Conservation (phyloP, 2,113 vertebrate genomes). For the Ceyx margarethae region DNA sequence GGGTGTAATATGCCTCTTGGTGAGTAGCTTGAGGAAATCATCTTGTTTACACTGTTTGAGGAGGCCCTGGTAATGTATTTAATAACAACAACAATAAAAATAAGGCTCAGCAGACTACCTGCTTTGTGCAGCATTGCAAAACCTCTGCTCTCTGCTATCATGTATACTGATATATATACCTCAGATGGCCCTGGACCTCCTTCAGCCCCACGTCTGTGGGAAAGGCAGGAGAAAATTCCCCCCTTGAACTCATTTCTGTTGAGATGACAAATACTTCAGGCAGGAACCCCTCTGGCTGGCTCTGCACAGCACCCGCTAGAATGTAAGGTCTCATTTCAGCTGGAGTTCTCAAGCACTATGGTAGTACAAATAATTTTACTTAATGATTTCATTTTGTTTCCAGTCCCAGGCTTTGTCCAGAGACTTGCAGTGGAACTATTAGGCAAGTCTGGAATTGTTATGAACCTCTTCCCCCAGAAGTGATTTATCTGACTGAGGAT, state of each 20-base stretch:
- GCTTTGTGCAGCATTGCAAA: not conserved
- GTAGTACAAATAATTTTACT: constrained; percentile 34
- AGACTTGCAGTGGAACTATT: constrained; percentile 3
- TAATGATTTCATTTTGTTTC: constrained; percentile 48
- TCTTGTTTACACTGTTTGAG: not conserved
- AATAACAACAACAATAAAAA: not conserved
- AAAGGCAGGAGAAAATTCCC: not conserved
- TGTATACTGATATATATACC: not conserved
- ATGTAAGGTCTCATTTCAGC: not conserved
- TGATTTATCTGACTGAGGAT: constrained; percentile 35
- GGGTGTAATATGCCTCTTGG: not conserved
- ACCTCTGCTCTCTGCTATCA: not conserved
- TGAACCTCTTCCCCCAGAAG: constrained; percentile 1
- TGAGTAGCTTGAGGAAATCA: not conserved
- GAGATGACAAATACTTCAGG: not conserved
- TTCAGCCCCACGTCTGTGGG: rapidly evolving
- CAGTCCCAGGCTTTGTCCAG: not conserved
- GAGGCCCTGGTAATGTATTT: not conserved
- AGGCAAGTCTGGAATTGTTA: constrained; percentile 30
- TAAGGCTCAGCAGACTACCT: not conserved
- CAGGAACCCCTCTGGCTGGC: not conserved
- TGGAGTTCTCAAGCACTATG: not conserved
- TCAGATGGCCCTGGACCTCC: not conserved
- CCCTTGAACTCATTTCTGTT: not conserved
- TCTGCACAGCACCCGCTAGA: not conserved